Evolutionary conservation across 2,797 vertebrate genomes (phyloP).

Genomic region (Myotis daubentonii): DNA sequence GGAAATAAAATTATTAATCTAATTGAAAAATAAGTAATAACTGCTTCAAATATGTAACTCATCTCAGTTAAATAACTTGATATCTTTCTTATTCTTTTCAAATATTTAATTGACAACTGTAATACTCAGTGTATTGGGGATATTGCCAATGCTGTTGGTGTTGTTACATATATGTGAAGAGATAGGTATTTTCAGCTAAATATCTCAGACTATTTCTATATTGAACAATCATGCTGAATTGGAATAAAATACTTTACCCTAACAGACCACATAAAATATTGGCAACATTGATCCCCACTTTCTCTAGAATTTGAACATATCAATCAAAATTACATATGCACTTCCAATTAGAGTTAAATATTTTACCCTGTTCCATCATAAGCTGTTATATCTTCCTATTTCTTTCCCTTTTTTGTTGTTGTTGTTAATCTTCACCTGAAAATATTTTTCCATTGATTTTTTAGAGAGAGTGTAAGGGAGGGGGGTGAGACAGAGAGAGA

Average conservation of each 20-base stretch:
- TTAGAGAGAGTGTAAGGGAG: no score
- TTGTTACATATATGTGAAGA: background rate
- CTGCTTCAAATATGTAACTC: background rate
- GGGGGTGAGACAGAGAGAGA: no score
- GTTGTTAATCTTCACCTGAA: no score
- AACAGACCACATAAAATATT: background rate
- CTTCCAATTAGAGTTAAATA: background rate
- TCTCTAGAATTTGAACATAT: background rate
- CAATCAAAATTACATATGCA: background rate
- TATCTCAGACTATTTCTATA: background rate
- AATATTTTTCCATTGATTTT: no score
- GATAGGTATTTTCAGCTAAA: background rate
- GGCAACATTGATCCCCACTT: background rate
- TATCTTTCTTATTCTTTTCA: background rate
- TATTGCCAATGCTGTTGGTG: background rate
- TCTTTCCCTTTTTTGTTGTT: background rate
- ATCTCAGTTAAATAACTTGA: background rate
- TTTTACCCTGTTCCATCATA: background rate
- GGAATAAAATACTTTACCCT: background rate
- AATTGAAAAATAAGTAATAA: background rate
- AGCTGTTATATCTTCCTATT: background rate
- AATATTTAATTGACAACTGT: background rate
- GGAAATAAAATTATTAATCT: background rate
- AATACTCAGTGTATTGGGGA: background rate
- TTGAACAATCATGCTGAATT: background rate